Conservation (phyloP, 2,888 invertebrate species). For the Lasius platythorax region DNA sequence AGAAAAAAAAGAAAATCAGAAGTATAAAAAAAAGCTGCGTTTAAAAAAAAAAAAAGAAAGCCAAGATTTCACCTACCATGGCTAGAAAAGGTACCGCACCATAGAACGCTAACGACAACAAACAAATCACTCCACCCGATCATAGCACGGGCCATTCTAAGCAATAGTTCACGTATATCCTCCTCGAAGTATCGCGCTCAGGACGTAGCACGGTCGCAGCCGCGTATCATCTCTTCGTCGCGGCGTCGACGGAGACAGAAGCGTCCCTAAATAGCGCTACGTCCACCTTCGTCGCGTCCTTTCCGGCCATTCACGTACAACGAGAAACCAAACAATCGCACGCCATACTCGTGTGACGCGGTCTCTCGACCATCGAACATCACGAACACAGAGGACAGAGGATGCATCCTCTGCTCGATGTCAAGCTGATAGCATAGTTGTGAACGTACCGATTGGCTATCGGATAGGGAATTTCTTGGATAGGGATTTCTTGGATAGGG, state of each 20-base stretch:
- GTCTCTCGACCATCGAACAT: not conserved
- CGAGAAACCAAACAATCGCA: constrained; percentile 50
- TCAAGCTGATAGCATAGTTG: no score
- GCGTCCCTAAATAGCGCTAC: not conserved
- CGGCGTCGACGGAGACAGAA: not conserved
- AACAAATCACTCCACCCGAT: not conserved
- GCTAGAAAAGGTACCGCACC: constrained; percentile 65
- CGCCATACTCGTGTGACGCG: not conserved
- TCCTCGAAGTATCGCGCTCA: not conserved
- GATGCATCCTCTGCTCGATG: no score
- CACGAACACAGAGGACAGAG: not conserved
- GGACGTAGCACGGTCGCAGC: not conserved
- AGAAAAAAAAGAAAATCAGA: not conserved
- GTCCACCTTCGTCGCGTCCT: constrained; percentile 11
- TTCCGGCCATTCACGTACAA: constrained; percentile 51
- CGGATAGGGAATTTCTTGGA: not conserved
- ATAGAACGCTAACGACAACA: constrained; percentile 40
- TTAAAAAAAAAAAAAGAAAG: not conserved
- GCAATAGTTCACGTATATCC: not conserved
- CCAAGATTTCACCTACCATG: constrained; percentile 61
- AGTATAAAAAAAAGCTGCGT: not conserved
- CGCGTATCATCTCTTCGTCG: constrained; percentile 29
- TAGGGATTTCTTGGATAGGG: no score
- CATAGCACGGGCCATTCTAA: constrained; percentile 4
- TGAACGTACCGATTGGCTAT: not conserved